phyloP scores from a whole-genome alignment of 2,888 invertebrate species.

The Macrophya alboannulata region DNA sequence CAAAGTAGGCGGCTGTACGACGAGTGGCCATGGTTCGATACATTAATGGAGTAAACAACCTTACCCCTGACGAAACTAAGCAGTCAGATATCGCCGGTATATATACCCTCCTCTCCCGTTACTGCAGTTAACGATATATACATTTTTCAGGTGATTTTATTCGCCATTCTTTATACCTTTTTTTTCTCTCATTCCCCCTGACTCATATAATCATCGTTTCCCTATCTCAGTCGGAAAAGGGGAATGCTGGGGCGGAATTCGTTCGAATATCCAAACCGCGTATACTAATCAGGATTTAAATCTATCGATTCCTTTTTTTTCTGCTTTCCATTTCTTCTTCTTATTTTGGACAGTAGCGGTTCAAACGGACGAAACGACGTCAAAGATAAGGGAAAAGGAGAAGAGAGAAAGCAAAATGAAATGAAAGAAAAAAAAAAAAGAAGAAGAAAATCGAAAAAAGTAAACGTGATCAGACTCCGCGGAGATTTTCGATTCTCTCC shows the following conservation, averaged over 20 bases:
- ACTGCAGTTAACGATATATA: neutral
- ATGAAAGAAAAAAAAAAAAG: too few species aligned
- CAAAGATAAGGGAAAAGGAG: neutral
- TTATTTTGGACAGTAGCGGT: neutral
- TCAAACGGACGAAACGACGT: neutral
- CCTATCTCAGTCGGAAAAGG: too few species aligned
- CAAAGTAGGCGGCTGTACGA: neutral
- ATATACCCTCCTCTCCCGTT: neutral
- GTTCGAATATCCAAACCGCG: constrained; percentile 16
- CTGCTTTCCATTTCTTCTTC: too few species aligned
- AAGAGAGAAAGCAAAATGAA: neutral
- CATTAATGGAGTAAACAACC: neutral
- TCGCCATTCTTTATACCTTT: neutral
- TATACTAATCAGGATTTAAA: neutral
- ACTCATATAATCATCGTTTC: neutral
- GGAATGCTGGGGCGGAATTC: neutral
- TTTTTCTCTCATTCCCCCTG: neutral
- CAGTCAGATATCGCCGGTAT: constrained; percentile 2
- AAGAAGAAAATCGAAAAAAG: neutral
- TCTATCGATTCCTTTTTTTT: neutral
- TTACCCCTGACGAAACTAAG: neutral
- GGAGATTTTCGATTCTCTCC: constrained; percentile 16
- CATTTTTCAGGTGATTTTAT: neutral
- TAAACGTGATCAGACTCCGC: constrained; percentile 13
- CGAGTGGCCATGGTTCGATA: constrained; percentile 28